Conservation (phyloP, 2,888 invertebrate species). For the Balanococcus diminutus region DNA sequence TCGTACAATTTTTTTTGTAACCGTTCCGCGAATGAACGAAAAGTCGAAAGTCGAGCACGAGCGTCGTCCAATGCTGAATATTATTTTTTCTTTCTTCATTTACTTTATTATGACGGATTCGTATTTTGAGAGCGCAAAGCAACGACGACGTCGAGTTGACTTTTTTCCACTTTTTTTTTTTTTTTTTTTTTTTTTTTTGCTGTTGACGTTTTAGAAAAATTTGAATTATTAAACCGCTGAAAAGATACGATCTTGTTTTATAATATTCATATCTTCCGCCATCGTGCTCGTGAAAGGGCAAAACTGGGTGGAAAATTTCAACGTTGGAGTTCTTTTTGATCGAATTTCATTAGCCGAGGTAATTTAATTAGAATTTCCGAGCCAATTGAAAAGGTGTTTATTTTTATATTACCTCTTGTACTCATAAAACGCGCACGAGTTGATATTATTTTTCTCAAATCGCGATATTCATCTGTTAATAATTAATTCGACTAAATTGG, state of each 20-base stretch:
- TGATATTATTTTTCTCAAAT: background rate
- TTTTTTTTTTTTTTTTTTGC: too few species aligned
- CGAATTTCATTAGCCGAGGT: background rate
- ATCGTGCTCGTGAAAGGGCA: background rate
- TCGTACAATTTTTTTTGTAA: background rate
- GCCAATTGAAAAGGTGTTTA: background rate
- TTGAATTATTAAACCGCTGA: background rate
- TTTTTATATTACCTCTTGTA: background rate
- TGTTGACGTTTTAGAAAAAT: background rate
- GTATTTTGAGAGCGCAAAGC: background rate
- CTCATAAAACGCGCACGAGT: too few species aligned
- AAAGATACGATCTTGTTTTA: slow-evolving; percentile 2
- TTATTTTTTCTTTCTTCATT: background rate
- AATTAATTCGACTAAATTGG: background rate
- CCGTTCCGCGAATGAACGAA: background rate
- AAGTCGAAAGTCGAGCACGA: background rate
- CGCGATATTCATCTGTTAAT: background rate
- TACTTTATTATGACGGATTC: slow-evolving; percentile 19
- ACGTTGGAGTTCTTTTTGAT: background rate
- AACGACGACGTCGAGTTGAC: background rate
- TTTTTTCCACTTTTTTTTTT: too few species aligned
- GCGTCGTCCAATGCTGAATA: background rate
- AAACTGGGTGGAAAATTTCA: background rate
- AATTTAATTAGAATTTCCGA: background rate
- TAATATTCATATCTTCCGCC: background rate